Conservation (phyloP, 2,113 vertebrate genomes). For the Panthera tigris region DNA sequence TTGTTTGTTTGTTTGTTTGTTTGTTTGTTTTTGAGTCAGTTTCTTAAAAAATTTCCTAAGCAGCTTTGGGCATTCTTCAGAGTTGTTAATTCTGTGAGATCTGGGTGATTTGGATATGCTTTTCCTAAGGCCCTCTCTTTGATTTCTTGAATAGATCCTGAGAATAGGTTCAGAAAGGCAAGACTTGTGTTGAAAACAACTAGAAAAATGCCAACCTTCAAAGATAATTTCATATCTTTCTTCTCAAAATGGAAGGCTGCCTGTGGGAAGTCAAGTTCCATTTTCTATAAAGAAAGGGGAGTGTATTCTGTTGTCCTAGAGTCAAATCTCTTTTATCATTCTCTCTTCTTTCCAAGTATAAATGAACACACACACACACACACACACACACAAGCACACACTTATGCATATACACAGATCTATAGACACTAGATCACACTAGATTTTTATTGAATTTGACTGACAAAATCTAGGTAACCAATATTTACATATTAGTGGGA, state of each 20-base stretch:
- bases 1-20: not conserved
- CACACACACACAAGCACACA: not conserved
- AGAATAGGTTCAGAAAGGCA: not conserved
- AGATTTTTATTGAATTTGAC: not conserved
- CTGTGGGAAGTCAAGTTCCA: not conserved
- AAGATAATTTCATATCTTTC: not conserved
- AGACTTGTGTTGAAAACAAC: not conserved
- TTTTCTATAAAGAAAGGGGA: not conserved
- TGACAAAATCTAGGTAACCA: not conserved
- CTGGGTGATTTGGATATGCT: not conserved
- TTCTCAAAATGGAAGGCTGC: not conserved
- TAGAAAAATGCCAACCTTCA: not conserved
- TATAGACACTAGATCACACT: not conserved
- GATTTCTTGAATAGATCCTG: not conserved
- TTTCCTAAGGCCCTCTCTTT: not conserved
- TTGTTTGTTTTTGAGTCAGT: not conserved
- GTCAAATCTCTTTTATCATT: not conserved
- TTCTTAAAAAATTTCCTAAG: not conserved
- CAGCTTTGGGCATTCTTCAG: not conserved
- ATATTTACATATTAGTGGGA: not conserved
- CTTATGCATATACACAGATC: not conserved
- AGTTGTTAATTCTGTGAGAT: not conserved
- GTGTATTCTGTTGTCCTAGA: not conserved
- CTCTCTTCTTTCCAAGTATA: not conserved
- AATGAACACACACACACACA: rapidly evolving